phyloP scores from a whole-genome alignment of 2,888 invertebrate species.

The Morpho deidamia region DNA sequence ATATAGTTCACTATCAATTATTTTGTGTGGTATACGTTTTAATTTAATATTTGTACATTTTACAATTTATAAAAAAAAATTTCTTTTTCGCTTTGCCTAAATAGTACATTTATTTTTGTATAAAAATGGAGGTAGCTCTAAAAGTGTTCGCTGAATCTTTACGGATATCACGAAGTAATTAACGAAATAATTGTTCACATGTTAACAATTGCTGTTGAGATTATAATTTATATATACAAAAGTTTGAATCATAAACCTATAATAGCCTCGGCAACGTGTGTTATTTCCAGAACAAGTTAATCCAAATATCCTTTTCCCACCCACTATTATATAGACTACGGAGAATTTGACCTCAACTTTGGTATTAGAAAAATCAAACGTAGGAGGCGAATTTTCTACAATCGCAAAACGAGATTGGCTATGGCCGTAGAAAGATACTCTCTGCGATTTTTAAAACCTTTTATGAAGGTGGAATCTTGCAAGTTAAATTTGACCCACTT shows the following conservation, averaged over 20 bases:
- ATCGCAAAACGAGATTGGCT: too few species aligned
- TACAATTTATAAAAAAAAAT: slow-evolving; percentile 1
- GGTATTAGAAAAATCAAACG: too few species aligned
- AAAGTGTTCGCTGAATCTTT: background rate
- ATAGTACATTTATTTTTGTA: slow-evolving; percentile 9
- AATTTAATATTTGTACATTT: slow-evolving; percentile 10
- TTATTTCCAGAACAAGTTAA: slow-evolving; percentile 1
- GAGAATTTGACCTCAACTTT: too few species aligned
- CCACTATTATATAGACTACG: too few species aligned
- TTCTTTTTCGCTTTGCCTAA: slow-evolving; percentile 6
- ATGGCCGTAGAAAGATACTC: too few species aligned
- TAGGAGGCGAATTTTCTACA: too few species aligned
- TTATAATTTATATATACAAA: slow-evolving; percentile 4
- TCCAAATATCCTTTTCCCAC: slow-evolving; percentile 6
- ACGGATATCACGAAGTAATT: background rate
- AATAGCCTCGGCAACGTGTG: slow-evolving; percentile 7
- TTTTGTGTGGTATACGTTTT: slow-evolving; percentile 1
- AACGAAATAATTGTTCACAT: background rate
- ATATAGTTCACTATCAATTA: too few species aligned
- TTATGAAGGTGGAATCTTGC: too few species aligned
- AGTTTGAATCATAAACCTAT: slow-evolving; percentile 5
- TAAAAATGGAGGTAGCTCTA: slow-evolving; percentile 7
- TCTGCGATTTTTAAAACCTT: too few species aligned
- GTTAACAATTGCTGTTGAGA: slow-evolving; percentile 4
- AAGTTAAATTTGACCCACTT: too few species aligned